Evolutionary conservation across 2,888 invertebrate species (phyloP), one percentile per base, ranked within the genome.

Genomic region (Hirudinaria manillensis): DNA sequence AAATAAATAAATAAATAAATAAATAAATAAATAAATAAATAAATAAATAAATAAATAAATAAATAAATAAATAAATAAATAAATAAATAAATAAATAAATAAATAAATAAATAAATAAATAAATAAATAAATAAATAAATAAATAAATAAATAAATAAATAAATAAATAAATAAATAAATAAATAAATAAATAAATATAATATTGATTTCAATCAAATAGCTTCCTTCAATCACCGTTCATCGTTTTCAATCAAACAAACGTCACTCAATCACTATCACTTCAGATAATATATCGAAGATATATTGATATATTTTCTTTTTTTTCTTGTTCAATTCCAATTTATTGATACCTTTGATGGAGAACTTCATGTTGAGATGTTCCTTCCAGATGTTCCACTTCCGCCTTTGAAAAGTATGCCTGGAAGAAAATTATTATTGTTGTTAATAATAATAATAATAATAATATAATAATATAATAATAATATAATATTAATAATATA

Each of bases 111-210:
- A 24, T 24, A 66, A 24, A 66, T 24, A 24, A 66, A 66, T 66
- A 66, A 66, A 24, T 24, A 66, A 24, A 66, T 24, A 24, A 66
- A 66, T 66, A 66, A 66, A 24, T 24, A 66, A 24, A 66, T 24
- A 24, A 66, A 66, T 66, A 66, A 66, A 24, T 24, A 66, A 24
- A 66, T 24, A 24, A 66, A 66, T 66, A 66, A 29, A n/a, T n/a
- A 66, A 24, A 66, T 24, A 24, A 66, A 66, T 66, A 66, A 66
- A 24, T 24, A 66, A 24, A 66, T 24, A 66, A 66, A 66, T 66
- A 66, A 66, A 24, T 24, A 66, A 24, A 66, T 24, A 24, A 66
- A 66, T 66, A 66, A 66, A 66, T 24, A 66, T 19, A 66, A 19
- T 19, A 66, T 19, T 66, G n/a, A 66, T 16, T 66, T 65, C 27